A percentile compares a stretch with the other conserved stretches of the same genome.
These are phyloP conservation scores for Gandaritis pyraliata DNA, from an alignment of 2,888 invertebrate genomes.

Conservation along the genomic window DNA sequence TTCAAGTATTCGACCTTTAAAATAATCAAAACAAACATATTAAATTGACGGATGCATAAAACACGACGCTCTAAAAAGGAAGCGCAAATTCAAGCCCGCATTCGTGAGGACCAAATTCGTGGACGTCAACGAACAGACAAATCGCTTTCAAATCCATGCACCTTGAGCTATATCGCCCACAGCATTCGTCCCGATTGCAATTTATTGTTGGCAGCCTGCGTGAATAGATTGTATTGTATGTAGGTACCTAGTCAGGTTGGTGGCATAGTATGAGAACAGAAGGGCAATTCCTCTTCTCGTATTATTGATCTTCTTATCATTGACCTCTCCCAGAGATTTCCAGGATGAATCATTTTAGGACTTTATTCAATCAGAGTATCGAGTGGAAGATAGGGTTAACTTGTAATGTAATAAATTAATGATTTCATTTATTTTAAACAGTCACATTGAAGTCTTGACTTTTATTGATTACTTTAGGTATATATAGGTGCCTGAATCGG, in stretches of 20 bases:
- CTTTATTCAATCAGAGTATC: no score
- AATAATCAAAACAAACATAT: constrained; percentile 12
- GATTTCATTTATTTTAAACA: no score
- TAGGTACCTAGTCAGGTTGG: constrained; percentile 29
- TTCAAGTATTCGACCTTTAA: background rate
- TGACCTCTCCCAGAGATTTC: no score
- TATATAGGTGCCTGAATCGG: no score
- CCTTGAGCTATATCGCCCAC: constrained; percentile 59
- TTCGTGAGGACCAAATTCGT: constrained; percentile 18
- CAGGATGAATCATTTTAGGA: no score
- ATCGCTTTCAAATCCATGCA: constrained; percentile 55
- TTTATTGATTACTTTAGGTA: no score
- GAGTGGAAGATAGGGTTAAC: no score
- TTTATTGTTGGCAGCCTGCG: constrained; percentile 50
- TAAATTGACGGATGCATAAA: constrained; percentile 24
- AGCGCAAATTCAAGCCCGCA: constrained; percentile 20
- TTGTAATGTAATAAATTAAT: no score
- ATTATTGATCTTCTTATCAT: no score
- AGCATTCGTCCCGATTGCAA: constrained; percentile 52
- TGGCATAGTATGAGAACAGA: constrained; percentile 21
- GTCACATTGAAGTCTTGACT: no score
- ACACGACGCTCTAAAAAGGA: constrained; percentile 19
- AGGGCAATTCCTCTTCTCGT: constrained; percentile 13
- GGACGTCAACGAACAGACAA: constrained; percentile 48
- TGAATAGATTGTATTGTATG: constrained; percentile 32